Conservation (phyloP, 2,113 vertebrate species). For the Globicephala melas region DNA sequence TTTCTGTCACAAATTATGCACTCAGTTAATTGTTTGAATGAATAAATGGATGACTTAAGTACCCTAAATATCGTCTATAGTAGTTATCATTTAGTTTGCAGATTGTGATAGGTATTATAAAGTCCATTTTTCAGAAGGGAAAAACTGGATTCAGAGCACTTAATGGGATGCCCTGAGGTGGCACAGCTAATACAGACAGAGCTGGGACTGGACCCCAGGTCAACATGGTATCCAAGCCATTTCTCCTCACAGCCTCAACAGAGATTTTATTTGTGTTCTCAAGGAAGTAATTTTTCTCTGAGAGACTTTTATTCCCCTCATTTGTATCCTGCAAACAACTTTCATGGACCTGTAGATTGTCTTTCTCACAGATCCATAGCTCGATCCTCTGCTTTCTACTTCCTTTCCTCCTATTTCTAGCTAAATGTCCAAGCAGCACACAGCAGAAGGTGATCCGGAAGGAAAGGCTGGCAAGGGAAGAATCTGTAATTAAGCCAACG, state of each 20-base stretch:
- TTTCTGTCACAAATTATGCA: neutral
- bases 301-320: neutral
- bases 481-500: slow-evolving; percentile 59
- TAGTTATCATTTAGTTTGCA: neutral
- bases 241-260: neutral
- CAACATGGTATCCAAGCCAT: neutral
- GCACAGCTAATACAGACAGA: neutral
- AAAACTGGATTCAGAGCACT: neutral
- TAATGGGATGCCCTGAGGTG: neutral
- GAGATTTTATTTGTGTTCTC: neutral
- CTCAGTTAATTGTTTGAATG: neutral
- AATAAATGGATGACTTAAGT: neutral
- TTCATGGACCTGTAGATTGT: neutral
- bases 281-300: neutral
- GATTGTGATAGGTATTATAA: neutral
- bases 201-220: neutral
- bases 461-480: slow-evolving; percentile 46
- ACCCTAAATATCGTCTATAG: neutral
- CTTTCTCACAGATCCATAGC: neutral
- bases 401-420: neutral
- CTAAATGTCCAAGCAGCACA: slow-evolving; percentile 2
- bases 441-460: slow-evolving; percentile 43
- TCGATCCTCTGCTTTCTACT: neutral
- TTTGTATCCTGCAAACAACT: neutral
- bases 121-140: neutral